phyloP scores from a whole-genome alignment of 1,140 invertebrate genomes.

The Papilio dardanus region DNA sequence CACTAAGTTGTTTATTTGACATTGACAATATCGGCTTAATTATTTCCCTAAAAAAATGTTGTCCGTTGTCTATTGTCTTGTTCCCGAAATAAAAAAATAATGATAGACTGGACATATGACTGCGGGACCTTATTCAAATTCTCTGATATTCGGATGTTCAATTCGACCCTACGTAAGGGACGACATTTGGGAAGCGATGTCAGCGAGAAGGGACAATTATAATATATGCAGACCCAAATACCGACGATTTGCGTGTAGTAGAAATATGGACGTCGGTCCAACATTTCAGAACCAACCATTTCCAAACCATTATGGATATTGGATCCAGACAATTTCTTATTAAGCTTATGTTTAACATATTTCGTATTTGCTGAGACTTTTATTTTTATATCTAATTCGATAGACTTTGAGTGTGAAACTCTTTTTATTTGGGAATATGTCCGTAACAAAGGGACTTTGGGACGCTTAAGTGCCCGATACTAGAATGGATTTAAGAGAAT shows the following conservation, averaged over 20 bases:
- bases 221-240: slow-evolving; percentile 27
- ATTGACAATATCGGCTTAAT: too few species aligned
- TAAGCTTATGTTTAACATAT: neutral
- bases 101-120: neutral
- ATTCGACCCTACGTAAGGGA: slow-evolving; percentile 20
- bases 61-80: neutral
- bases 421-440: too few species aligned
- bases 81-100: neutral
- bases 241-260: slow-evolving; percentile 14
- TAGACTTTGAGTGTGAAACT: neutral
- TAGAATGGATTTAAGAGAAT: neutral
- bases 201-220: slow-evolving; percentile 19
- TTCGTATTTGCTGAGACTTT: neutral
- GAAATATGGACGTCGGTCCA: slow-evolving; percentile 4
- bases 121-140: neutral
- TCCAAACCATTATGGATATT: neutral
- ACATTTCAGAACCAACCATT: neutral
- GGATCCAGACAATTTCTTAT: slow-evolving; percentile 4
- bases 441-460: slow-evolving; percentile 5
- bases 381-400: neutral
- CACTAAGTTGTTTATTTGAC: too few species aligned
- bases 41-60: too few species aligned
- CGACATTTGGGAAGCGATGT: neutral
- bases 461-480: neutral
- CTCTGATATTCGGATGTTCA: slow-evolving; percentile 7